phyloP scores from a whole-genome alignment of 2,888 invertebrate species.

The Lepidonotus clava region DNA sequence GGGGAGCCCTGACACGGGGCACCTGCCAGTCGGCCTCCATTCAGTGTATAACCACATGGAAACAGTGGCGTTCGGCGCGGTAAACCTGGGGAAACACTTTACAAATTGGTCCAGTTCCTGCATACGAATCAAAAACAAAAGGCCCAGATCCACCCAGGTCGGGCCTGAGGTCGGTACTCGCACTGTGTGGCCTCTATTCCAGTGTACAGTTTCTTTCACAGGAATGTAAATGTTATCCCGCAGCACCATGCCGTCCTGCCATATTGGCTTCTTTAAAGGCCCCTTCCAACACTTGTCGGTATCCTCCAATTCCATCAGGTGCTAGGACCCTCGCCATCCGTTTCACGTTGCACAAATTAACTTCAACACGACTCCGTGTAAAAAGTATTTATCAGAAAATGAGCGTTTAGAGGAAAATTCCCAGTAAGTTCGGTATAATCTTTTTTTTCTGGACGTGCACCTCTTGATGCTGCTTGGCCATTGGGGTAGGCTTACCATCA shows the following conservation, averaged over 20 bases:
- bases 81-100: background rate
- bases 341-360: too few relatives aligned
- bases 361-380: too few relatives aligned
- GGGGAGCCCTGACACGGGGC: background rate
- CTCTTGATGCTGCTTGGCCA: too few relatives aligned
- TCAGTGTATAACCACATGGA: background rate
- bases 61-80: constrained; percentile 5
- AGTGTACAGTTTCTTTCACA: background rate
- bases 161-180: background rate
- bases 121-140: constrained; percentile 16
- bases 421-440: too few relatives aligned
- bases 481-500: too few relatives aligned
- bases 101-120: constrained; percentile 1
- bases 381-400: too few relatives aligned
- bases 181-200: constrained; percentile 29
- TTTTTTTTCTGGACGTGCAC: too few relatives aligned
- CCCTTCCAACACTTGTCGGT: too few relatives aligned
- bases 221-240: constrained; percentile 34
- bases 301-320: too few relatives aligned
- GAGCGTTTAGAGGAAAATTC: too few relatives aligned
- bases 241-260: background rate
- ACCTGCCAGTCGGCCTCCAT: background rate
- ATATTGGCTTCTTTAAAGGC: background rate
- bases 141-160: background rate
- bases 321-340: too few relatives aligned